Conservation (phyloP, 1,140 invertebrate genomes). For the Dysdera silvatica region DNA sequence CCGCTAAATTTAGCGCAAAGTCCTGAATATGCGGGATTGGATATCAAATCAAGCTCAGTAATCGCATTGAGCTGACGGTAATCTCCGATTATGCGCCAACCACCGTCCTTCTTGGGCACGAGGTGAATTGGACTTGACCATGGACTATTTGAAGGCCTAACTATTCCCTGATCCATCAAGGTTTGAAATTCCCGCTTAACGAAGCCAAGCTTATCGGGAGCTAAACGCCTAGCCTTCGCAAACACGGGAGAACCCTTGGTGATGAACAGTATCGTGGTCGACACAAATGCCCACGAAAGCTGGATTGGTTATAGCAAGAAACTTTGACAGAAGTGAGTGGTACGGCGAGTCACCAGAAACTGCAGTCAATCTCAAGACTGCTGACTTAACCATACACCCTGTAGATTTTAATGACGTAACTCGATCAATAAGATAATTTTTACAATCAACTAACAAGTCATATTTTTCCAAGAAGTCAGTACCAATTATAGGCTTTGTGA, state of each 20-base stretch:
- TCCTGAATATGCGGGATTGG: conserved; percentile 22
- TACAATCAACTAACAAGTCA: conserved; percentile 2
- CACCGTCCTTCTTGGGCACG: conserved; percentile 29
- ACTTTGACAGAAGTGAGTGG: neutral
- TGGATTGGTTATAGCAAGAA: conserved; percentile 14
- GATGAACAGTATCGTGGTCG: neutral
- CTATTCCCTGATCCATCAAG: conserved; percentile 12
- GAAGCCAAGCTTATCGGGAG: neutral
- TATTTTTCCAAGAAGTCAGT: conserved; percentile 21
- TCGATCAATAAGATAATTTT: neutral
- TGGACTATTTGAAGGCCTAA: conserved; percentile 28
- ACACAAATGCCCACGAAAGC: neutral
- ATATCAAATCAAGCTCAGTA: conserved; percentile 24
- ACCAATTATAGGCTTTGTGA: conserved; percentile 24
- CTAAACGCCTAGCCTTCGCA: conserved; percentile 3
- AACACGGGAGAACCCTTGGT: neutral
- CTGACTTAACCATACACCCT: neutral
- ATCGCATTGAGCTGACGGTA: conserved; percentile 17
- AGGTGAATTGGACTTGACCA: conserved; percentile 33
- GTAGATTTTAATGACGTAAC: neutral
- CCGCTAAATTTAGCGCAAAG: conserved; percentile 9
- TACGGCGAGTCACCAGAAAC: neutral
- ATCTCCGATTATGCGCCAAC: conserved; percentile 18
- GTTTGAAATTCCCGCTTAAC: conserved; percentile 21
- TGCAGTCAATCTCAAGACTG: neutral